Base-by-base conservation (phyloP, 2,113 vertebrate genomes). In the Motacilla alba region DNA sequence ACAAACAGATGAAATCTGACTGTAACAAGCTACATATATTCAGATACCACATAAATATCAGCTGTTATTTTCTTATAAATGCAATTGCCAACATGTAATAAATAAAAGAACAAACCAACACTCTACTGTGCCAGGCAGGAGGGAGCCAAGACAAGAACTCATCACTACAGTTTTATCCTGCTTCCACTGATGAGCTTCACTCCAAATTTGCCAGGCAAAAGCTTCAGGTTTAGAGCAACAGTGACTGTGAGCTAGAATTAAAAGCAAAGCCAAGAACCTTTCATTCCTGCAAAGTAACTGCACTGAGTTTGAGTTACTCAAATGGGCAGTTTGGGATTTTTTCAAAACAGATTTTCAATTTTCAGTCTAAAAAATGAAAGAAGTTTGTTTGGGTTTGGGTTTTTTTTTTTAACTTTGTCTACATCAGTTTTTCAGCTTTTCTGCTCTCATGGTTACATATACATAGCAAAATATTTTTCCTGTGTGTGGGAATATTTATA, bases 21-120 rank as follows among this genome's bases (percentile, higher is more conserved):
- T 95, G 80, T 52, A 92, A 77, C 56, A 91, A 91, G 87, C 74
- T 50, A 85, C 55, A 50, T 92, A 58, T 66, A 93, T 62, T 83
- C 68, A 90, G 72, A 83, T 89, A 94, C 9, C 77, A 87, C 76
- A 80, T 88, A 96, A 95, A 95, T 93, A 96, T 86, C 93, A 96
- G 90, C 90, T 95, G 92, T 95, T 95, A 94, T 96, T 96, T 96
- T 93, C 92, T 93, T 88, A 96, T 90, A 93, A 95, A 96, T 90
- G 90, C 75, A 83, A 93, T 85, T 94, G 91, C 89, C 75, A 96
- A 79, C 4, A 2, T 79, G 68, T 73, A 96, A 91, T 89, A 93
- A 95, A 94, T 93, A 92, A 95, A 95, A 94, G 85, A 96, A 95
- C 90, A 91, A 97, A 93, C 70, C 78, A 86, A 87, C 67, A 66